Evolutionary conservation across 2,888 invertebrate genomes (phyloP), one percentile per base, ranked within the genome.

Genomic region (Spilosoma lubricipeda): DNA sequence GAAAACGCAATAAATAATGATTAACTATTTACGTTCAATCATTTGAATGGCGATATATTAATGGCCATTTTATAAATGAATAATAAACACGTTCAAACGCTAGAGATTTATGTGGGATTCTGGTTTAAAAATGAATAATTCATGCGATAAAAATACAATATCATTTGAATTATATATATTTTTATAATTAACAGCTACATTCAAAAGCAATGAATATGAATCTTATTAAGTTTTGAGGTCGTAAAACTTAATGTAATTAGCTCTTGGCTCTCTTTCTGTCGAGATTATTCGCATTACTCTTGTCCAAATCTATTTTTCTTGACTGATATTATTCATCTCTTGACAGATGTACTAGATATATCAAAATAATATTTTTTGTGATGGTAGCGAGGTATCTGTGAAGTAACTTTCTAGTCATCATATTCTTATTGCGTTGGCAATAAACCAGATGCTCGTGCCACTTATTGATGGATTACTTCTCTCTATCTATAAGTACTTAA

Each of bases 1-100:
- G 63, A 30, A 30, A 63, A 30, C 30, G 18, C 18, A 63, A 63
- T 30, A 63, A 63, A 63, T 30, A 30, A 67, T 67, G 30, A 45
- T 48, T 48, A n/a, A 67, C 48, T 30, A 67, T 30, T 48, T 67
- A 23, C 18, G 13, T 67, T 48, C 13, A 48, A 30, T 67, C 63
- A 18, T 48, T 67, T 45, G 30, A 30, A 67, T 48, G 20, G 30
- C 67, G 45, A 67, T 23, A 18, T 33, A 48, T 48, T 67, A 33
- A 48, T 45, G 48, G 23, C 33, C 18, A 67, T 45, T 67, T 45
- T 67, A 18, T 67, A 45, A 45, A 67, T 67, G 67, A 67, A 67
- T 67, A 45, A 30, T 67, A 67, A 67, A 67, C 30, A 67, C 45
- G 45, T 67, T 66, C 67, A 67, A 20, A 67, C 11, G 11, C 20